Evolutionary conservation across 2,797 vertebrate species (phyloP), one percentile per base, ranked within the genome.

Genomic region (Chromis chromis): DNA sequence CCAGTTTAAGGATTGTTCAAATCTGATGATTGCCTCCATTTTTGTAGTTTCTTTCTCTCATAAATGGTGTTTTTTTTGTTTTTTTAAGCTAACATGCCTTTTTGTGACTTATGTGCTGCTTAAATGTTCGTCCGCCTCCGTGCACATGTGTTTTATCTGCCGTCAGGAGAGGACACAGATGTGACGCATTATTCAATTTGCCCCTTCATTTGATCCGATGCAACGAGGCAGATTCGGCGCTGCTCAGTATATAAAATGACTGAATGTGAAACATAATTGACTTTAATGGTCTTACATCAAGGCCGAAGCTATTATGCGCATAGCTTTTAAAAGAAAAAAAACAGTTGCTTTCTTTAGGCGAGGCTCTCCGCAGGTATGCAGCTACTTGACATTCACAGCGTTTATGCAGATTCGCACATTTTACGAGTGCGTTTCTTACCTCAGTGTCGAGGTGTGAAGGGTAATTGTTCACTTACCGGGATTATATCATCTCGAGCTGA

Each of bases 121-220:
- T 12, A 11, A 36, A 12, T 1, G 10, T 12, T 36, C 3, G 13
- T 65, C 24, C 0, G 6, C 5, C 19, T 54, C 49, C 55, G 57
- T 28, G 36, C 24, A 1, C 39, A 22, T 54, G 33, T 11, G 33
- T 54, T 63, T 50, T 67, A 2, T 16, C 56, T 33, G 48, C 58
- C 21, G 42, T 27, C 50, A 33, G 28, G 76, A 66, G 72, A 53
- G 65, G 44, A 10, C 55, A 48, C 72, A 54, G 75, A 86, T 70
- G 75, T 49, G 73, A 65, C 58, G 22, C 64, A 2, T 81, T 72
- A 82, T 61, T 71, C n/a, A 57, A 48, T 79, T 78, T 52, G 22
- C 50, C 40, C 39, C 49, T 79, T 60, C 17, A 54, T 74, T 24
- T 52, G 48, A 76, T 73, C 56, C 40, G 17, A 56, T 19, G 22